These are phyloP conservation scores for human DNA, from an alignment of 2,113 vertebrate species.

Conservation along the genomic window GRCh38 chr5:100512501-100513000, in stretches of 20 bases:
- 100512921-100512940: neutral
- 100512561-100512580: neutral
- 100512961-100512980: neutral
- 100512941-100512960: neutral
- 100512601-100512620: neutral
- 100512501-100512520: neutral
- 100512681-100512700: neutral
- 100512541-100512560: neutral
- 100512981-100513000: neutral
- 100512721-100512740: neutral
- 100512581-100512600: neutral
- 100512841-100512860: neutral
- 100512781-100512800: neutral
- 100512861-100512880: neutral
- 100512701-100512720: neutral
- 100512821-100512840: neutral
- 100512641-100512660: neutral
- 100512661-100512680: neutral
- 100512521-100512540: neutral
- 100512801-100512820: neutral
- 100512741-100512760: neutral
- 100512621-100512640: neutral
- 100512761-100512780: neutral
- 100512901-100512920: neutral
- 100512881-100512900: neutral